Percentiles rank a stretch among this genome's conserved stretches.
phyloP scores from a whole-genome alignment of 2,113 vertebrate species.

The Strigops habroptila region DNA sequence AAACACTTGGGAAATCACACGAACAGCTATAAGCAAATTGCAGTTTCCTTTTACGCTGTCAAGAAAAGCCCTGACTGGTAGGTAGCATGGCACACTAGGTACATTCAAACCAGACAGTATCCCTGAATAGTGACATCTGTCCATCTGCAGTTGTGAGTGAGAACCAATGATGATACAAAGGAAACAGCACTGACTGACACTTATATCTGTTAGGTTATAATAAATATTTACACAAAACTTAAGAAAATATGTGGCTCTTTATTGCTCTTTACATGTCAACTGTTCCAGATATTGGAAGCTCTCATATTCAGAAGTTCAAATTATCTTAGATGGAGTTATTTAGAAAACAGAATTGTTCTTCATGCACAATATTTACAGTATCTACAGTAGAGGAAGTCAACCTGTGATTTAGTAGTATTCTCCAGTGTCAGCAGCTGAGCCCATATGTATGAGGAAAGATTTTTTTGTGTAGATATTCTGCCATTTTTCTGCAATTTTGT shows the following conservation, averaged over 20 bases:
- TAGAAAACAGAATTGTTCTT: not conserved
- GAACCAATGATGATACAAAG: not conserved
- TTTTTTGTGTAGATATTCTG: conserved; percentile 88
- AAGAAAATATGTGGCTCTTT: conserved; percentile 7
- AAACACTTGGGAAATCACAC: not conserved
- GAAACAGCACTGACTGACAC: not conserved
- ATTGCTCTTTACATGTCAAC: not conserved
- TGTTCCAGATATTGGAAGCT: conserved; percentile 13
- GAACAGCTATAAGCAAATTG: not conserved
- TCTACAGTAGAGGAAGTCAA: not conserved
- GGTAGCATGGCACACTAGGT: not conserved
- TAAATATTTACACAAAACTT: not conserved
- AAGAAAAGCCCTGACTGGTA: not conserved
- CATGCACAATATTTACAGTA: not conserved
- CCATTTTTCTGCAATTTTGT: conserved; percentile 51
- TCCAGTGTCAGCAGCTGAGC: conserved; percentile 70
- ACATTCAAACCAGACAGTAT: not conserved
- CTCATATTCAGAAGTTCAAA: not conserved
- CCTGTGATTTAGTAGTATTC: not conserved
- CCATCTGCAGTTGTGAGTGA: not conserved
- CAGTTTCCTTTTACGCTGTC: not conserved
- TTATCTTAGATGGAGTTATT: not conserved
- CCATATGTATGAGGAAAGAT: conserved; percentile 80
- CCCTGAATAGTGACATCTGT: not conserved
- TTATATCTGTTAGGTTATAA: not conserved